Conservation (phyloP, 1,140 invertebrate species). For the Euschistus heros region DNA sequence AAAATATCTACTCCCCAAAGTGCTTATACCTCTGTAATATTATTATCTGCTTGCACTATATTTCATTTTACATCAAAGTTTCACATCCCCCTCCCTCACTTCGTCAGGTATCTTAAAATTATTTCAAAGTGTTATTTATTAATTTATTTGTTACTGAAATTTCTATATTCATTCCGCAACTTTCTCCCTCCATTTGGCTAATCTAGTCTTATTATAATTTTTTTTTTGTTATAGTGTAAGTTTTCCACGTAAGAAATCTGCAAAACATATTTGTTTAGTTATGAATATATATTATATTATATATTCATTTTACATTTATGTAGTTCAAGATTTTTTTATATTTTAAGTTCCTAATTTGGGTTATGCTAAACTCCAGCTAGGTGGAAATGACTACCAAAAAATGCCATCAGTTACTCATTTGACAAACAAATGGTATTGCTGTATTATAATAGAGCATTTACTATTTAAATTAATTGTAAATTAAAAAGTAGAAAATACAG, state of each 20-base stretch:
- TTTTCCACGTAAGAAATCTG: not conserved
- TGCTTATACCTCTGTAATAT: too few species aligned
- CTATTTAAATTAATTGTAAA: too few species aligned
- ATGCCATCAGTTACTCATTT: not conserved
- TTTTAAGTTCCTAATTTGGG: not conserved
- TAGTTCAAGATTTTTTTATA: not conserved
- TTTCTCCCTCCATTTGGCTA: conserved; percentile 6
- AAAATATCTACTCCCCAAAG: too few species aligned
- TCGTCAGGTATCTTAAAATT: too few species aligned
- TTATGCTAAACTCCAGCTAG: not conserved
- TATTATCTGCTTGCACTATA: too few species aligned
- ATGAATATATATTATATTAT: not conserved
- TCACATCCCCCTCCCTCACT: too few species aligned
- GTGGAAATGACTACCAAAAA: conserved; percentile 2
- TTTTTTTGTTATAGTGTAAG: not conserved
- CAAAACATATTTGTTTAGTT: not conserved
- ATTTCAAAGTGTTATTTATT: too few species aligned
- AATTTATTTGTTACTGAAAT: not conserved
- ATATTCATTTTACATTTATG: not conserved
- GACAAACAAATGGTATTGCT: not conserved
- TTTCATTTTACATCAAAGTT: too few species aligned
- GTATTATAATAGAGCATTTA: not conserved
- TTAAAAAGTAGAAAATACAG: conserved; percentile 3
- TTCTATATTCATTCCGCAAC: not conserved
- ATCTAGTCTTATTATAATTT: conserved; percentile 3